A percentile compares a stretch with the other conserved stretches of the same genome.
Conservation (phyloP, 2,113 vertebrate genomes). For the Camelus bactrianus region DNA sequence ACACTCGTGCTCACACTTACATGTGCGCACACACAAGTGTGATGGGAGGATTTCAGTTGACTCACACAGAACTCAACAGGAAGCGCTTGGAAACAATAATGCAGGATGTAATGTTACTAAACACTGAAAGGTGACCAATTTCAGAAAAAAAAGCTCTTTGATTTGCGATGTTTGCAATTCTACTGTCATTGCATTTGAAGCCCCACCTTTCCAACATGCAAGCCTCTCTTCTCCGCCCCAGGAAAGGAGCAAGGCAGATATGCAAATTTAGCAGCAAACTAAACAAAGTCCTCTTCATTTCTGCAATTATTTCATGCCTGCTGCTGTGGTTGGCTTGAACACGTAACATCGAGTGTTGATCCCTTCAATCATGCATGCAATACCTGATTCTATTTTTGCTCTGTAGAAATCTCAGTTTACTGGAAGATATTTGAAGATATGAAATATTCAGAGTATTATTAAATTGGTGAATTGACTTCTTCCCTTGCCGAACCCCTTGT, state of each 20-base stretch:
- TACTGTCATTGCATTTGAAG: background rate
- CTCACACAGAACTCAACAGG: background rate
- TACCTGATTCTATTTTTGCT: background rate
- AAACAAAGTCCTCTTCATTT: background rate
- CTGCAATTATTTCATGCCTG: background rate
- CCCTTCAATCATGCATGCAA: background rate
- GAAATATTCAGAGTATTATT: constrained; percentile 27
- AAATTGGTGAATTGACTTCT: background rate
- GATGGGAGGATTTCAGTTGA: background rate
- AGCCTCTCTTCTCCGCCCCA: background rate
- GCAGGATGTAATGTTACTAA: background rate
- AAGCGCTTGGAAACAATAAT: background rate
- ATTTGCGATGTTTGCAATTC: background rate
- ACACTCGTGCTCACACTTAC: background rate
- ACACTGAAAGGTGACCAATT: background rate
- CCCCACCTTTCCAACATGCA: background rate
- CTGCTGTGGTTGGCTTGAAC: background rate
- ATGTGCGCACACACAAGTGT: background rate
- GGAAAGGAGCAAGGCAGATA: background rate
- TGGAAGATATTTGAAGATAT: background rate
- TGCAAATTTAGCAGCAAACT: background rate
- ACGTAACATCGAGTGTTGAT: background rate
- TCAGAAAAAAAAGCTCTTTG: background rate
- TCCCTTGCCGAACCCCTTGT: background rate
- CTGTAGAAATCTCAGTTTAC: background rate